Percentiles rank a stretch among this genome's conserved stretches.
Evolutionary conservation across 2,888 invertebrate genomes (phyloP).

Genomic region (Portevinia maculata): DNA sequence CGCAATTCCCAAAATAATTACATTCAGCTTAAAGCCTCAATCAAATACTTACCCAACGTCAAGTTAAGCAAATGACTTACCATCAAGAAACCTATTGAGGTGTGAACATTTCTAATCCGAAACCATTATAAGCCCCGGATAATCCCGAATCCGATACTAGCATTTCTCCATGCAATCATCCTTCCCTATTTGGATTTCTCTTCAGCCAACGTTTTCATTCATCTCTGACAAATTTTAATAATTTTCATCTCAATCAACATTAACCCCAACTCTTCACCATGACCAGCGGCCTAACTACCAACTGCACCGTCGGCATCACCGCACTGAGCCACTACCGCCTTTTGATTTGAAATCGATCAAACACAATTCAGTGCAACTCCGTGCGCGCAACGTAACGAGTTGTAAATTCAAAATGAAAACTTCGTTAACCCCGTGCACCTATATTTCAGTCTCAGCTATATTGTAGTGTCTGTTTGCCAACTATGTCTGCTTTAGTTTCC

Average conservation of each 20-base stretch:
- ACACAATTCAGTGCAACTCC: slow-evolving; percentile 66
- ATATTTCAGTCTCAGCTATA: slow-evolving; percentile 21
- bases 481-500: slow-evolving; percentile 49
- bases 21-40: slow-evolving; percentile 10
- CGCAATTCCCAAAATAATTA: slow-evolving; percentile 18
- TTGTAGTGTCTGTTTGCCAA: background rate
- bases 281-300: slow-evolving; percentile 31
- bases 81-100: slow-evolving; percentile 46
- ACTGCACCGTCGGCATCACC: slow-evolving; percentile 16
- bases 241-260: slow-evolving; percentile 74
- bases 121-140: slow-evolving; percentile 33
- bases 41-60: slow-evolving; percentile 19
- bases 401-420: slow-evolving; percentile 74
- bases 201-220: slow-evolving; percentile 61
- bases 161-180: slow-evolving; percentile 2
- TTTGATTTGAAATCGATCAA: slow-evolving; percentile 74
- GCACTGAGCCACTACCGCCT: slow-evolving; percentile 38
- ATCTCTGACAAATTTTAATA: slow-evolving; percentile 73
- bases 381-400: slow-evolving; percentile 65
- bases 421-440: slow-evolving; percentile 72
- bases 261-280: slow-evolving; percentile 61
- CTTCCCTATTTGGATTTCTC: slow-evolving; percentile 8
- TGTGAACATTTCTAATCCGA: slow-evolving; percentile 61
- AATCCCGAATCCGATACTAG: slow-evolving; percentile 1
- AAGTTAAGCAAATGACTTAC: slow-evolving; percentile 6